Base-by-base conservation (phyloP, 2,797 vertebrate genomes). In the Synanceia verrucosa region DNA sequence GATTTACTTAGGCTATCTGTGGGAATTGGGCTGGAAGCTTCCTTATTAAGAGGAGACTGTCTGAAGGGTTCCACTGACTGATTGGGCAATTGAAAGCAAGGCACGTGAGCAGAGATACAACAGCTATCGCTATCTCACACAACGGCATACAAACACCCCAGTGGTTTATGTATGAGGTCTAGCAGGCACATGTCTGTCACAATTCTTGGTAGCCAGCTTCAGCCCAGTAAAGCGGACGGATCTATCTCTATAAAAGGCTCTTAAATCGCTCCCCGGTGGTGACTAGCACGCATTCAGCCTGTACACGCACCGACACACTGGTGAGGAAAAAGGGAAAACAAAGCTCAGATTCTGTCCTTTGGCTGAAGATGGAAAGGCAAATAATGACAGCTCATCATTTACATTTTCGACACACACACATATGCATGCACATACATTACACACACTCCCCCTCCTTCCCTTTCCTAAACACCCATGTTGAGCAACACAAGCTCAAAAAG, bases 1-100 rank as follows among this genome's bases (percentile, higher is more conserved):
- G 91, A 93, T 92, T 93, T 93, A 91, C 91, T 91, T 84, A 86
- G 89, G 80, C 91, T 88, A 89, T 91, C 89, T 89, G 84, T 75
- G 88, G 88, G 91, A 91, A 92, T 89, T 86, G 91, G 88, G 87
- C 87, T 90, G 88, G 84, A 88, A 90, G 89, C 86, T 84, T 90
- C 89, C 91, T 89, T 92, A 93, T 92, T 93, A 91, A 92, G 91
- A 91, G 89, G 83, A 87, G 86, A 79, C 86, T 86, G 87, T 91
- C 88, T 91, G 90, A 91, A 91, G 88, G 91, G 82, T 88, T 86
- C 83, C 87, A 81, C 90, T 90, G 91, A 91, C 89, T 92, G 91
- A 92, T 92, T 89, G 91, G 88, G 79, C 88, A 87, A 89, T 91
- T 89, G 90, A 85, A 86, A 81, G 85, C 76, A 59, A 78, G 79